phyloP scores from a whole-genome alignment of 2,888 invertebrate species.

The Phrixothrix hirtus region DNA sequence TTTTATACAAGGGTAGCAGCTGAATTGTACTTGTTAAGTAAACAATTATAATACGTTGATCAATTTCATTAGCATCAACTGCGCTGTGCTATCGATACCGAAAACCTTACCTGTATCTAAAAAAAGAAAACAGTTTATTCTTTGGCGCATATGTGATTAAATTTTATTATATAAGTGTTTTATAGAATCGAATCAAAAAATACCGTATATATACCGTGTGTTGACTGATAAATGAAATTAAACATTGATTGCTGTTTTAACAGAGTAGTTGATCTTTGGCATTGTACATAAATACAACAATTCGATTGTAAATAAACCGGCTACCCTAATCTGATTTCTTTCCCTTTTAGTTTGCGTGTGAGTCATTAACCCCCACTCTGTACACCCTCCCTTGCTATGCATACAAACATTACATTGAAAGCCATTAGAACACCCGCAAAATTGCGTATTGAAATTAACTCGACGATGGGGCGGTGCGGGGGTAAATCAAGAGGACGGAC shows the following conservation, averaged over 20 bases:
- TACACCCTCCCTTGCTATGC: conserved; percentile 46
- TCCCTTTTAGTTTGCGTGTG: conserved; percentile 56
- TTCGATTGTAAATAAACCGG: conserved; percentile 48
- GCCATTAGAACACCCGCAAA: conserved; percentile 55
- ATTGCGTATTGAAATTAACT: conserved; percentile 53
- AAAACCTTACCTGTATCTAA: too few relatives aligned
- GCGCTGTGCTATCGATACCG: too few relatives aligned
- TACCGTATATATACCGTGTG: too few relatives aligned
- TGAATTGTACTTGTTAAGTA: not conserved
- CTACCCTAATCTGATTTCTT: conserved; percentile 57
- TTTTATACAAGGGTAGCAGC: conserved; percentile 13
- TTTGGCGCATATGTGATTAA: too few relatives aligned
- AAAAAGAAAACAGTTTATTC: too few relatives aligned
- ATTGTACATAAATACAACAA: conserved; percentile 31
- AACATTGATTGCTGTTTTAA: conserved; percentile 2
- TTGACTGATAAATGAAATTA: not conserved
- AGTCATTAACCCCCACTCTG: conserved; percentile 55
- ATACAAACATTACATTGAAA: conserved; percentile 52
- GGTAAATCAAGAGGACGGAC: conserved; percentile 23
- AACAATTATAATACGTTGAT: too few relatives aligned
- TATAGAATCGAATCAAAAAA: too few relatives aligned
- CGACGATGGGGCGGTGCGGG: conserved; percentile 22
- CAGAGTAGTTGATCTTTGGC: conserved; percentile 22
- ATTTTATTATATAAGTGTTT: too few relatives aligned
- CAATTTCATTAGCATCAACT: too few relatives aligned